Evolutionary conservation across 2,113 vertebrate species (phyloP).

Genomic region (Phyllostomus discolor): DNA sequence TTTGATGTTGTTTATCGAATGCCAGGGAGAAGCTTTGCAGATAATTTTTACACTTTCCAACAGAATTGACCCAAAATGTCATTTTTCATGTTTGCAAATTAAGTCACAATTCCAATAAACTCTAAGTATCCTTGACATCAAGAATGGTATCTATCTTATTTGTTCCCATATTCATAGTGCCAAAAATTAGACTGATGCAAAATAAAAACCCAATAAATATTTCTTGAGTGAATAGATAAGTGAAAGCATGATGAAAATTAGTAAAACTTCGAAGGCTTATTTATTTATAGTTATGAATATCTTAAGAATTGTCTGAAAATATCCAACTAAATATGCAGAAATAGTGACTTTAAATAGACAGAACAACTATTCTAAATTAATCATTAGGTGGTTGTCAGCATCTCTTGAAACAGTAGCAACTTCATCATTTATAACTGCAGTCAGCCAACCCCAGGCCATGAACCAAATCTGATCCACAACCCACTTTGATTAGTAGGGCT

Average conservation of each 20-base stretch:
- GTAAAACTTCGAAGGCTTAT: background rate
- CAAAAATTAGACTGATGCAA: background rate
- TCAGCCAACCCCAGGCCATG: background rate
- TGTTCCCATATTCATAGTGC: background rate
- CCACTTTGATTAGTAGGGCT: background rate
- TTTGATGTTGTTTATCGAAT: background rate
- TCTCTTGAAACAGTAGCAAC: background rate
- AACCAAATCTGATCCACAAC: background rate
- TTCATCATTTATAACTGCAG: background rate
- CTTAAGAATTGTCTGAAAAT: background rate
- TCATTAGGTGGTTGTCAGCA: background rate
- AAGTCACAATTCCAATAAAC: background rate
- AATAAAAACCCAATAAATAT: background rate
- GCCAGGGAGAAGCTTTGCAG: background rate
- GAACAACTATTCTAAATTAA: background rate
- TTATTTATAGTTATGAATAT: background rate
- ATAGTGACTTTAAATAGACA: background rate
- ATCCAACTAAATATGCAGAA: background rate
- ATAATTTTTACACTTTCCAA: background rate
- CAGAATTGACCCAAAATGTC: background rate
- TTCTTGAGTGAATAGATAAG: background rate
- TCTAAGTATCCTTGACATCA: background rate
- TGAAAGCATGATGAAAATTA: background rate
- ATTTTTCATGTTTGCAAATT: background rate
- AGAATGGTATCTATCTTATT: background rate